Evolutionary conservation across 2,113 vertebrate genomes (phyloP).

Genomic region (Gallinago undulata): DNA sequence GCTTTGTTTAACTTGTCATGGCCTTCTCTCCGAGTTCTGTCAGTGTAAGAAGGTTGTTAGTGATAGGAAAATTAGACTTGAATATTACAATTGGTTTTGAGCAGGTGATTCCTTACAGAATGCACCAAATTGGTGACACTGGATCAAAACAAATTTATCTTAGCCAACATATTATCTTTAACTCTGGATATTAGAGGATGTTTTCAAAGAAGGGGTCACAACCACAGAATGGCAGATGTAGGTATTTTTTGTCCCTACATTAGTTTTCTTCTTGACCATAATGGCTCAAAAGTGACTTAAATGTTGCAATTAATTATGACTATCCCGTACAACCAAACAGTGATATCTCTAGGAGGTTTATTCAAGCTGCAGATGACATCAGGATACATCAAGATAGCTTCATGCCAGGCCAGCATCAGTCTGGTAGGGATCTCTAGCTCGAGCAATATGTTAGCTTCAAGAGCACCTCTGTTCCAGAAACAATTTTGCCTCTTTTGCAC

Average conservation of each 20-base stretch:
- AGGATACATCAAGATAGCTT: not conserved
- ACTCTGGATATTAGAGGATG: not conserved
- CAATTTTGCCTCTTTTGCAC: not conserved
- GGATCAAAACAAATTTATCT: not conserved
- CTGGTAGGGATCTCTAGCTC: not conserved
- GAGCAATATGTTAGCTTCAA: not conserved
- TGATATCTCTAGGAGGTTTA: not conserved
- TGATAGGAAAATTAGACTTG: not conserved
- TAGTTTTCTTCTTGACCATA: not conserved
- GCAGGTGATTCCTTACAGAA: not conserved
- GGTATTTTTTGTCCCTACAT: not conserved
- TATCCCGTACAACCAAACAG: not conserved
- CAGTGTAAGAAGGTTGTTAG: not conserved
- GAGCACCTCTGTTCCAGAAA: constrained; percentile 22
- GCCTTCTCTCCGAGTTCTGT: not conserved
- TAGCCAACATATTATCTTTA: not conserved
- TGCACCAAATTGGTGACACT: not conserved
- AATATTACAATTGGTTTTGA: not conserved
- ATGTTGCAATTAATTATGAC: not conserved
- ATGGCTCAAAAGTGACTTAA: constrained; percentile 1
- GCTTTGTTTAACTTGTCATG: not conserved
- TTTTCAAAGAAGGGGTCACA: not conserved
- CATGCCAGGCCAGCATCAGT: not conserved
- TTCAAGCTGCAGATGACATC: constrained; percentile 25
- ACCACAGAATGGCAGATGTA: not conserved